Evolutionary conservation across 2,113 vertebrate genomes (phyloP).

Genomic region (Lagenorhynchus albirostris): DNA sequence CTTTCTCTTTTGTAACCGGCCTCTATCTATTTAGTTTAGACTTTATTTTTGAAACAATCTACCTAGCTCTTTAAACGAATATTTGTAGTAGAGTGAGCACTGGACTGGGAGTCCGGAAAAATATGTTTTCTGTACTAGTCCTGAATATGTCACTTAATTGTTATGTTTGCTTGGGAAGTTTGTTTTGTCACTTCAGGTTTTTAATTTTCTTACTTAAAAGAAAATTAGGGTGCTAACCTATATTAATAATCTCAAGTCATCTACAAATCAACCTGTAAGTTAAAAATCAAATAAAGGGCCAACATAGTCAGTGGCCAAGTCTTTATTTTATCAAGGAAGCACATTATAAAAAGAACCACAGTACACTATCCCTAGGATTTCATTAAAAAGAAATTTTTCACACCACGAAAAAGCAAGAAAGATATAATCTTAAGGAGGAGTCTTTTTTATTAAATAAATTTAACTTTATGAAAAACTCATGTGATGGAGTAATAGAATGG

Average conservation of each 20-base stretch:
- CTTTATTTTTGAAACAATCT: background rate
- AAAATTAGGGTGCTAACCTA: background rate
- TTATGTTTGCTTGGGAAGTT: background rate
- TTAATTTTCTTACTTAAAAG: conserved; percentile 9
- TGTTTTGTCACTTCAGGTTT: background rate
- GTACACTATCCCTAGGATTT: background rate
- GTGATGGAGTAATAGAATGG: background rate
- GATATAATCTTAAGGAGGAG: background rate
- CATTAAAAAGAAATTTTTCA: background rate
- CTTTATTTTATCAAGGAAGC: conserved; percentile 25
- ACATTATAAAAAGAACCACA: background rate
- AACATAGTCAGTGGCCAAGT: background rate
- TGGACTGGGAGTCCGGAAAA: background rate
- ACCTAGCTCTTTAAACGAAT: background rate
- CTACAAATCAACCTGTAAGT: background rate
- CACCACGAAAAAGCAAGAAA: background rate
- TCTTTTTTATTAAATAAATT: background rate
- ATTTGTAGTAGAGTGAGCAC: background rate
- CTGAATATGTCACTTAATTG: background rate
- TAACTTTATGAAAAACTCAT: conserved; percentile 30
- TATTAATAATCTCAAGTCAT: background rate
- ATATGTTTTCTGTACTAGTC: background rate
- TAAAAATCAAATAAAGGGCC: background rate
- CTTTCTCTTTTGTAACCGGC: background rate
- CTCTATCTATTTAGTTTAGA: background rate